Conservation (phyloP, 2,888 invertebrate genomes). For the Eilema sororculum region DNA sequence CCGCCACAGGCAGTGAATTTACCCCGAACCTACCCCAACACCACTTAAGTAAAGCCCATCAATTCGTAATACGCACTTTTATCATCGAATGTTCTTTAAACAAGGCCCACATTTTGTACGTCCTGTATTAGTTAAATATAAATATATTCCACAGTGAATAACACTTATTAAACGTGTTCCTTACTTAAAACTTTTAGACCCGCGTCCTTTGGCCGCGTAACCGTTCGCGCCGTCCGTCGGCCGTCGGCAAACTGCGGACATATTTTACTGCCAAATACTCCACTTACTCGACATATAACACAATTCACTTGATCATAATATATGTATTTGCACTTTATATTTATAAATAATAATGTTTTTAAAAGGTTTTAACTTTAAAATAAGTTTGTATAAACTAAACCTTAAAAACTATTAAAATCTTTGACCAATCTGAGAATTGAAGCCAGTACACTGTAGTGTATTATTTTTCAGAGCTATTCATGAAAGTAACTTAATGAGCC, state of each 20-base stretch:
- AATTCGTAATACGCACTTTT: background rate
- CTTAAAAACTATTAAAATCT: background rate
- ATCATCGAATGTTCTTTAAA: background rate
- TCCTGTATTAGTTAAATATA: background rate
- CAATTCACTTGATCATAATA: background rate
- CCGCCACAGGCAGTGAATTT: background rate
- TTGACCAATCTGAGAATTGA: background rate
- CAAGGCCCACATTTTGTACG: background rate
- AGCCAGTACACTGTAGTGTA: background rate
- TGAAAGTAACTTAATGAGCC: background rate
- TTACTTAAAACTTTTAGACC: background rate
- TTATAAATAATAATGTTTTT: background rate
- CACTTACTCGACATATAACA: background rate
- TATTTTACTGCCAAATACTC: background rate
- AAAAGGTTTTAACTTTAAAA: background rate
- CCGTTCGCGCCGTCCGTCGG: conserved; percentile 17
- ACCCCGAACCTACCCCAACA: background rate
- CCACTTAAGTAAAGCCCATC: background rate
- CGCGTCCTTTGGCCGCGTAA: background rate
- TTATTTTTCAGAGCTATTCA: background rate
- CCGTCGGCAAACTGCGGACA: conserved; percentile 20
- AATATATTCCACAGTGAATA: background rate
- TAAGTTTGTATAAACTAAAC: background rate
- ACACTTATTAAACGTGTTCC: background rate
- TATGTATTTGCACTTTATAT: background rate